Evolutionary conservation across 2,113 vertebrate species (phyloP).

Genomic region (Apodemus sylvaticus): DNA sequence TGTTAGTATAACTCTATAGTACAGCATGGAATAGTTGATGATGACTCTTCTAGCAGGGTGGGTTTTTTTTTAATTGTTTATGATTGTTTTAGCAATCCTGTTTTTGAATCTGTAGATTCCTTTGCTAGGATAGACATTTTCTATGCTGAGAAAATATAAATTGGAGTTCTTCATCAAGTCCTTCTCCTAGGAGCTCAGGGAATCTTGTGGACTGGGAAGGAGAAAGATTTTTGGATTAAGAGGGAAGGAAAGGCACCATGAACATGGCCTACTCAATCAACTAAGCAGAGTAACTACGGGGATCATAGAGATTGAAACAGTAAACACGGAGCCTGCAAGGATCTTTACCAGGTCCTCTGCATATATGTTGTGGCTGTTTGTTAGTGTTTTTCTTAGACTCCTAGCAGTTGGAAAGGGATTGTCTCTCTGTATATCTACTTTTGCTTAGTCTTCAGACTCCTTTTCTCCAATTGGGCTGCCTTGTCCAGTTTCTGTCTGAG

Average conservation of each 20-base stretch:
- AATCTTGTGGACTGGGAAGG: neutral
- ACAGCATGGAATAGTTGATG: neutral
- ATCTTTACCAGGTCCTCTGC: too few species aligned
- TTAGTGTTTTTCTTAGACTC: too few species aligned
- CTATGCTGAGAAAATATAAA: neutral
- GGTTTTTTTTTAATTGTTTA: neutral
- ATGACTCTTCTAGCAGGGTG: neutral
- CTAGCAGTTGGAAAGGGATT: too few species aligned
- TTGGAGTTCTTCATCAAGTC: neutral
- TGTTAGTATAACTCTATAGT: neutral
- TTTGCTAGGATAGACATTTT: neutral
- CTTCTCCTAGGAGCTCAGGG: neutral
- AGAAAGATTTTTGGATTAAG: neutral
- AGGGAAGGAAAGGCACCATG: too few species aligned
- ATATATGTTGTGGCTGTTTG: too few species aligned
- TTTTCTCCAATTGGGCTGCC: neutral
- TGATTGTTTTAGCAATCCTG: neutral
- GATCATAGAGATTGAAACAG: too few species aligned
- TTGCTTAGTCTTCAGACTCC: neutral
- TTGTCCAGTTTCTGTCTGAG: neutral
- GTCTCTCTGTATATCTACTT: too few species aligned
- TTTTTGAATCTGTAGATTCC: neutral
- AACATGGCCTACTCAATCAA: neutral
- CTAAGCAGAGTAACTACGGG: fast-evolving
- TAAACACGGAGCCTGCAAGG: too few species aligned